Evolutionary conservation across 2,888 invertebrate genomes (phyloP).

Genomic region (Fissipunctia ypsillon): DNA sequence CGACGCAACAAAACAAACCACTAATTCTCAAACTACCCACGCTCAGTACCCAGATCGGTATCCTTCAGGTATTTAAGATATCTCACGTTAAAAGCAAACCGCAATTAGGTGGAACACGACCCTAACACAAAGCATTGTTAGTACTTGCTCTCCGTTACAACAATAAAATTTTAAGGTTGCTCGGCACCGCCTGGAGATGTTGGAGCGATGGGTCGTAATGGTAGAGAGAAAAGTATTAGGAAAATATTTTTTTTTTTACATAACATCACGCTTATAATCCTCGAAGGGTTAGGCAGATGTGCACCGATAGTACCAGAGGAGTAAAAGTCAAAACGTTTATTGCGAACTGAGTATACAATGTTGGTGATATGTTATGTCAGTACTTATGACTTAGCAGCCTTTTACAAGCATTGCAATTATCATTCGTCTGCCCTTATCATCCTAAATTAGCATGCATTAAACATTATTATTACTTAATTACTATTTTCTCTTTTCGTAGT

Average conservation of each 20-base stretch:
- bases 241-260: neutral
- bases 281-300: no score
- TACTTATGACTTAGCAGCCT: no score
- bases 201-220: conserved; percentile 19
- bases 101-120: conserved; percentile 57
- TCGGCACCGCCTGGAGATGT: conserved; percentile 9
- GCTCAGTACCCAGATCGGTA: conserved; percentile 36
- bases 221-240: conserved; percentile 5
- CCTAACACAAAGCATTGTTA: conserved; percentile 49
- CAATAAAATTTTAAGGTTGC: conserved; percentile 70
- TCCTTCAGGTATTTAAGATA: conserved; percentile 49
- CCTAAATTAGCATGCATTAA: no score
- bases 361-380: no score
- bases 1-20: neutral
- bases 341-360: no score
- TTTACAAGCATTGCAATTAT: no score
- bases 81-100: conserved; percentile 64
- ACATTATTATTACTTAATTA: no score
- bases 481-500: no score
- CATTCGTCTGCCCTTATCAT: no score
- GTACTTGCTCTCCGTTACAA: conserved; percentile 48
- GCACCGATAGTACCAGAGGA: no score
- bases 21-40: conserved; percentile 36
- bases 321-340: no score
- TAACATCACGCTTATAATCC: no score